These are phyloP conservation scores for Lamprologus ornatipinnis DNA, from an alignment of 2,113 vertebrate genomes.

Conservation along the genomic window DNA sequence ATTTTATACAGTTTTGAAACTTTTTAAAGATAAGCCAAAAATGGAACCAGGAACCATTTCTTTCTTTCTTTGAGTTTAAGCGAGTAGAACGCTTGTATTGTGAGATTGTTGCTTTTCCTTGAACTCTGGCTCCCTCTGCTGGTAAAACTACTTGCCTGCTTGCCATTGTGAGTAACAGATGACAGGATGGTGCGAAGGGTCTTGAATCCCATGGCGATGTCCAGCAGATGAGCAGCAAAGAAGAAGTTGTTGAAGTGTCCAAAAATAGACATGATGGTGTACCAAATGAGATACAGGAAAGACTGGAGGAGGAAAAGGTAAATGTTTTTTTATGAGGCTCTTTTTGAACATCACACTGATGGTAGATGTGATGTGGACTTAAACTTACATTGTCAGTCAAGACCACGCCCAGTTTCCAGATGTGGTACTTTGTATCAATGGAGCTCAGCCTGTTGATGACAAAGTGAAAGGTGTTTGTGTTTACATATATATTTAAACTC, in stretches of 20 bases:
- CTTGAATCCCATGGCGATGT: slow-evolving; percentile 98
- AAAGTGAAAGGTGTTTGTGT: not conserved
- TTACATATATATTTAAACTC: not conserved
- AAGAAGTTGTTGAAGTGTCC: slow-evolving; percentile 99
- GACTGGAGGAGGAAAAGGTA: slow-evolving; percentile 61
- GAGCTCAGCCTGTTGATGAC: slow-evolving; percentile 83
- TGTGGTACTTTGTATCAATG: slow-evolving; percentile 91
- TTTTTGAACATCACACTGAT: not conserved
- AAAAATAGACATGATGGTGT: slow-evolving; percentile 90
- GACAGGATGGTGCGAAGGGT: slow-evolving; percentile 91
- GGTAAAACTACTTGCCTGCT: slow-evolving; percentile 77
- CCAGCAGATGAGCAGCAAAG: slow-evolving; percentile 94
- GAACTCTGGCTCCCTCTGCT: slow-evolving; percentile 39
- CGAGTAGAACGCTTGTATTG: not conserved
- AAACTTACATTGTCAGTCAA: slow-evolving; percentile 93
- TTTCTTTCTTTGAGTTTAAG: not conserved
- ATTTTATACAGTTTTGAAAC: not conserved
- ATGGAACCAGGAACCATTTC: not conserved
- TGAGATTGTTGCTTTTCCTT: not conserved
- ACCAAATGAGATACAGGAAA: slow-evolving; percentile 96
- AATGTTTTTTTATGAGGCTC: not conserved
- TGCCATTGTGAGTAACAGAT: slow-evolving; percentile 97
- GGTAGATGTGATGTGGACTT: not conserved
- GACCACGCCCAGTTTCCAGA: slow-evolving; percentile 96
- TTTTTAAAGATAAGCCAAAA: not conserved